Evolutionary conservation across 1,140 invertebrate genomes (phyloP), one percentile per base, ranked within the genome.

Genomic region (Lepidurus couesii): DNA sequence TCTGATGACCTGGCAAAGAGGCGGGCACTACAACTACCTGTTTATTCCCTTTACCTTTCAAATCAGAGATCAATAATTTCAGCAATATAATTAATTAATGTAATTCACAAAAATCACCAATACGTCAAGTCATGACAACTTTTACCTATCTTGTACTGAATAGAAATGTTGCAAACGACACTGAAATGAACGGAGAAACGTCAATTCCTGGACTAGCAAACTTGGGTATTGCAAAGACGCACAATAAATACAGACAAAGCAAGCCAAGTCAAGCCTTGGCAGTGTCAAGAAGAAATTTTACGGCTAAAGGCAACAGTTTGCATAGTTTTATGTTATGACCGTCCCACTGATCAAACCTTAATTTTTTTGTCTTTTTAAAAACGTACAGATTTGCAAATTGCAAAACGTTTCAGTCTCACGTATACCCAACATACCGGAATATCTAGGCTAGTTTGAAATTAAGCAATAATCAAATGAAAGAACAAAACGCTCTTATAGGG

Each of bases 401-500:
- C 53, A 13, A 65, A 65, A 13, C 16, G 1, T n/a, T n/a, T 65
- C 53, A 65, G n/a, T n/a, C 53, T 11, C 53, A 16, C 13, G 13
- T n/a, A 21, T n/a, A 65, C 16, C 53, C 21, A 65, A 21, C 53
- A 65, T 21, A 65, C n/a, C 53, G 53, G 53, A 65, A 65, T 65
- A 65, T 21, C 13, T 65, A 16, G 53, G 53, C 53, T 65, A 65
- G 21, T 21, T 7, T 21, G 8, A 65, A 16, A 16, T 65, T 13
- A 65, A 65, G 53, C 53, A 65, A 21, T 4, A 65, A 21, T 65
- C 1, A 16, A 65, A 65, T 7, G 53, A 65, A 65, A 65, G 53
- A 21, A 65, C 21, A 65, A 21, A 16, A 21, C 8, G 1, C 44
- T 34, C 79, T 90, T 90, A 92, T 87, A 92, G 90, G 79, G 90